Base-by-base conservation (phyloP, 2,888 invertebrate species). In the Microchrysa polita region DNA sequence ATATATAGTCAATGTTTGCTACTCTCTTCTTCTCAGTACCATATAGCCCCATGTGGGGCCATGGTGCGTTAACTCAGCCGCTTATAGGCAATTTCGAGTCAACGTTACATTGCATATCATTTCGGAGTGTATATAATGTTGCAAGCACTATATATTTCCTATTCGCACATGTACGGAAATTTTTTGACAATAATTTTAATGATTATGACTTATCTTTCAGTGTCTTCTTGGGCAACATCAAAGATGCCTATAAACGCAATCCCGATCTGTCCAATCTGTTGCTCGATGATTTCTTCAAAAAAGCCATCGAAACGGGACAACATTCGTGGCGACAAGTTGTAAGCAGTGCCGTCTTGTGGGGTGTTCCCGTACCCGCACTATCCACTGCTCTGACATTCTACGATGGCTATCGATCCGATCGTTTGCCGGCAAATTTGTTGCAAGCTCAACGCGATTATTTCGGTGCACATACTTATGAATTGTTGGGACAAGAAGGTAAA, bases 401-500 rank as follows among this genome's bases (percentile, higher is more conserved):
- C 83, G 99, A 99, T 85, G 98, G 98, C 0, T 98, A 96, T 84
- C 90, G 98, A 73, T 90, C 93, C 1, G 91, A 88, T 53, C 87
- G 90, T 71, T 87, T 98, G 65, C 98, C 99, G 0, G 98, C 99
- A 5, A 99, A 99, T 85, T 87, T 99, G 74, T 87, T 98, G 74
- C 98, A 98, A 88, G 97, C 98, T 0, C 98, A 98, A 84, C 88
- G 99, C 48, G 99, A 99, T 84, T 99, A 97, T 84, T 99, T 99
- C 82, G 99, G 99, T 1, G 98, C 99, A 0, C 99, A 99, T 84
- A 99, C 98, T 0, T 99, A 99, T 81, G 98, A 99, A 86, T 84
- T 97, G 72, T 85, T 96, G 72, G 88, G 88, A 4, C 87, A 93
- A 76, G 97, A 97, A 59, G 98, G 97, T 2, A 90, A 89, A 79